Conservation (phyloP, 37 sponge, comb jelly and placozoan species). For the Halisarca cf. caerulea region DNA sequence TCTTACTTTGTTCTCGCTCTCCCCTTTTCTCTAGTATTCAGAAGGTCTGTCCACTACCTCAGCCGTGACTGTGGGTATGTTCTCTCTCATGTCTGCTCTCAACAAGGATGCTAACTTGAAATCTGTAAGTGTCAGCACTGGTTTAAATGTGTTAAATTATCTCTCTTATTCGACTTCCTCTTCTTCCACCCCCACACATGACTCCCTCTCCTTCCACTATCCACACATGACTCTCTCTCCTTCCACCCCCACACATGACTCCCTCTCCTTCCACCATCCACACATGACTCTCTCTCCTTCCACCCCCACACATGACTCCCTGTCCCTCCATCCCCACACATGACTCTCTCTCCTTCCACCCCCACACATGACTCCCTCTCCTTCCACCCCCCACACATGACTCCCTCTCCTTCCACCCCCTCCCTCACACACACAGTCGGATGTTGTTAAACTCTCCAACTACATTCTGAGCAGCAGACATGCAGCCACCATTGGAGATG, state of each 20-base stretch:
- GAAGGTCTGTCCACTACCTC: slow-evolving; percentile 53
- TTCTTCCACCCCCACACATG: not conserved
- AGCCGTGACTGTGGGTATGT: slow-evolving; percentile 43
- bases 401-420: no score
- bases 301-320: not conserved
- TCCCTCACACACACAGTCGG: not conserved
- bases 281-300: not conserved
- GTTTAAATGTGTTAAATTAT: no score
- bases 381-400: not conserved
- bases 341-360: no score
- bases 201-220: no score
- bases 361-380: not conserved
- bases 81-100: slow-evolving; percentile 35
- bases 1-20: not conserved
- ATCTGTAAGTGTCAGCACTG: no score
- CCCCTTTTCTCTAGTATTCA: slow-evolving; percentile 38
- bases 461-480: slow-evolving; percentile 59
- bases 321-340: not conserved
- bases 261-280: not conserved
- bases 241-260: not conserved
- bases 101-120: slow-evolving; percentile 35
- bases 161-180: no score
- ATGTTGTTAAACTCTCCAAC: slow-evolving; percentile 69
- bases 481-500: slow-evolving; percentile 33
- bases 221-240: no score